Percentiles rank a stretch among this genome's conserved stretches.
Conservation (phyloP, 2,113 vertebrate genomes). For the Spilogale gracilis region DNA sequence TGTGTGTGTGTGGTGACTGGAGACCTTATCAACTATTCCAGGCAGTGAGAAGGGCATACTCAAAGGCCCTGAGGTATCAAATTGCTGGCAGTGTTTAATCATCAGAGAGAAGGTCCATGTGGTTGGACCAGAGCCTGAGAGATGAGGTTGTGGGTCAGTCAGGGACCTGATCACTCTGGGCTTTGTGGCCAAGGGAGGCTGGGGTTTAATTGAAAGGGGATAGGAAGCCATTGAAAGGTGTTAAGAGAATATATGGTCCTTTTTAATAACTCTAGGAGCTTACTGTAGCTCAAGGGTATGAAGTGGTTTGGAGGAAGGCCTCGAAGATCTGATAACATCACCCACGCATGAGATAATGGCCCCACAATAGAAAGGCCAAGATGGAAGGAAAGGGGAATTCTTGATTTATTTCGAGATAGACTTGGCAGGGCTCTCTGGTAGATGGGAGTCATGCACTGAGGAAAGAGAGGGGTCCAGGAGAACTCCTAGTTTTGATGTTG, state of each 20-base stretch:
- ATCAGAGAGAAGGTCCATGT: not conserved
- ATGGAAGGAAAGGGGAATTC: not conserved
- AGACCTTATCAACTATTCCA: not conserved
- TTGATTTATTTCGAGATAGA: not conserved
- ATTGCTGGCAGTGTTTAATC: not conserved
- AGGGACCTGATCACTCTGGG: not conserved
- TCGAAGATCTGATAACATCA: not conserved
- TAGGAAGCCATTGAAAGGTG: too few relatives aligned
- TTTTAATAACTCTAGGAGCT: not conserved
- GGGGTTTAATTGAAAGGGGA: not conserved
- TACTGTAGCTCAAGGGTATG: not conserved
- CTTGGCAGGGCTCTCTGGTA: not conserved
- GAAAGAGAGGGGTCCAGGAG: not conserved
- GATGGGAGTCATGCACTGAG: not conserved
- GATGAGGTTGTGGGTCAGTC: accelerated
- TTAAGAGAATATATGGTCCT: not conserved
- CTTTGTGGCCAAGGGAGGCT: not conserved
- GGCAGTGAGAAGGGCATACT: not conserved
- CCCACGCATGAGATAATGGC: not conserved
- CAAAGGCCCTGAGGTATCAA: not conserved
- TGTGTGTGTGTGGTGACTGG: too few relatives aligned
- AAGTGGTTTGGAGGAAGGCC: not conserved
- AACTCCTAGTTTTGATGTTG: accelerated
- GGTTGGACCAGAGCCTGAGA: not conserved
- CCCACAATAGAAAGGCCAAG: not conserved